phyloP scores from a whole-genome alignment of 2,888 invertebrate genomes.

The Horisme vitalbata region DNA sequence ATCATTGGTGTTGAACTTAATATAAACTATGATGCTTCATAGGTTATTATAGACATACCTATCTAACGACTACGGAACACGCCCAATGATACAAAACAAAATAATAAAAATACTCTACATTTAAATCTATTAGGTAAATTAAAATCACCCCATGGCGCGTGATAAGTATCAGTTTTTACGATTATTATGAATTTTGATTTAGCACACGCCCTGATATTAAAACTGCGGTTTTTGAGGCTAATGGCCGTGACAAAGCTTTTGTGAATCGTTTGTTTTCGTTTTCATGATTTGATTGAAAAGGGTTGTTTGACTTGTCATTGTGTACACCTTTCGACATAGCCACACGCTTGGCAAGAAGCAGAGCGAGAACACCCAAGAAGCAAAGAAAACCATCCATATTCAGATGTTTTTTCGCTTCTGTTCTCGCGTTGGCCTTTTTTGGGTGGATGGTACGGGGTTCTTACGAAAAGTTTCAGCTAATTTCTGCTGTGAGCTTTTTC shows the following conservation, averaged over 20 bases:
- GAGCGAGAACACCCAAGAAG: too few species aligned
- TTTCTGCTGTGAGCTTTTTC: too few species aligned
- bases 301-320: slow-evolving; percentile 25
- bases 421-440: too few species aligned
- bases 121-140: slow-evolving; percentile 68
- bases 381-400: too few species aligned
- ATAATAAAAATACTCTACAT: slow-evolving; percentile 36
- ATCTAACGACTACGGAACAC: slow-evolving; percentile 14
- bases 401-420: too few species aligned
- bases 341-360: too few species aligned
- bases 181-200: slow-evolving; percentile 37
- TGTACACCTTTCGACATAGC: too few species aligned
- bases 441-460: too few species aligned
- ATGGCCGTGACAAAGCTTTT: slow-evolving; percentile 28
- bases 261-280: slow-evolving; percentile 31
- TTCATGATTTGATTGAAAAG: slow-evolving; percentile 25
- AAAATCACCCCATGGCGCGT: slow-evolving; percentile 51
- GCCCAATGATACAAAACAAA: slow-evolving; percentile 13
- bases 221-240: slow-evolving; percentile 20
- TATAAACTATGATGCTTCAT: too few species aligned
- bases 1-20: too few species aligned
- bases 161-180: slow-evolving; percentile 56
- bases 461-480: too few species aligned
- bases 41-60: too few species aligned
- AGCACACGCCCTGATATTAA: slow-evolving; percentile 23